Conservation (phyloP, 2,113 vertebrate species). For the Perccottus glenii region DNA sequence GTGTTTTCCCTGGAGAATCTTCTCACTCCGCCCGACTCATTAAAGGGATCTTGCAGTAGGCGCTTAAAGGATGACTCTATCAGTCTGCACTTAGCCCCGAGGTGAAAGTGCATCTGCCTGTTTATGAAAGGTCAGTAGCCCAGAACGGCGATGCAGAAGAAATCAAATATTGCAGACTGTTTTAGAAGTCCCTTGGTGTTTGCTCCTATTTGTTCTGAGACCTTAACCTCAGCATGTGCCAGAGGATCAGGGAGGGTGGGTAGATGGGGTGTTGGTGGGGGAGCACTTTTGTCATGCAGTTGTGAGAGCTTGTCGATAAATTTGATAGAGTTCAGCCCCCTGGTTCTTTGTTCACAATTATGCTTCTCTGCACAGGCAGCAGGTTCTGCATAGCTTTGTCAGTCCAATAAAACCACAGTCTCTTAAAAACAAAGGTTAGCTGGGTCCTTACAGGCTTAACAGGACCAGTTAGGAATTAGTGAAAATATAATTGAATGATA, state of each 20-base stretch:
- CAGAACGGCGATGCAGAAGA: slow-evolving; percentile 52
- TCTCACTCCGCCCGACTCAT: slow-evolving; percentile 37
- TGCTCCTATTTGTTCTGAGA: slow-evolving; percentile 65
- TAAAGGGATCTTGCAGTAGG: slow-evolving; percentile 38
- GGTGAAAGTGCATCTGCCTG: slow-evolving; percentile 61
- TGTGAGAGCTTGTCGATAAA: slow-evolving; percentile 54
- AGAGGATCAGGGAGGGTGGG: slow-evolving; percentile 51
- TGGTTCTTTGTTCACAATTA: slow-evolving; percentile 60
- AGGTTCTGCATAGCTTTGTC: too few species aligned
- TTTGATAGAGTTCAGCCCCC: slow-evolving; percentile 64
- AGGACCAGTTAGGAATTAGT: too few species aligned
- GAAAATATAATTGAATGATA: too few species aligned
- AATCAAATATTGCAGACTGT: slow-evolving; percentile 67
- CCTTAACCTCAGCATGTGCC: slow-evolving; percentile 64
- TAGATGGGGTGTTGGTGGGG: slow-evolving; percentile 38
- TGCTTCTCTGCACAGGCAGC: neutral
- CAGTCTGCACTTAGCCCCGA: slow-evolving; percentile 57
- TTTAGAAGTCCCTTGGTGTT: slow-evolving; percentile 53
- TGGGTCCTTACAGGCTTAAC: too few species aligned
- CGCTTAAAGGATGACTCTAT: slow-evolving; percentile 33
- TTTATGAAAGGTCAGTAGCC: slow-evolving; percentile 65
- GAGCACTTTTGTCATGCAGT: slow-evolving; percentile 59
- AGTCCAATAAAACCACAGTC: too few species aligned
- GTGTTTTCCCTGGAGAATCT: slow-evolving; percentile 21
- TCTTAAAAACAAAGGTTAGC: too few species aligned